phyloP scores from a whole-genome alignment of 2,888 invertebrate genomes.

The Ornithoptera alexandrae region DNA sequence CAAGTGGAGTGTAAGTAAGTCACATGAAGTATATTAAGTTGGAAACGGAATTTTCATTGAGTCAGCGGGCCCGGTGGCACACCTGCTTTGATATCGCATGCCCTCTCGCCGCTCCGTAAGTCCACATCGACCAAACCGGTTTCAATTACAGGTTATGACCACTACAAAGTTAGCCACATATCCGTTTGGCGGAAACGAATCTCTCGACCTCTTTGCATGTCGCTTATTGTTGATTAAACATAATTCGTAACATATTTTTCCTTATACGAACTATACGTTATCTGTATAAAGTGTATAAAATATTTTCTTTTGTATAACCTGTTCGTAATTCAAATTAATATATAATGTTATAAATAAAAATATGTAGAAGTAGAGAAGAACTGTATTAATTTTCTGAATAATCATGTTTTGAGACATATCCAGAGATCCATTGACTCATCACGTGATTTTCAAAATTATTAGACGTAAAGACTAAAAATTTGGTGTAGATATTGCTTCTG shows the following conservation, averaged over 20 bases:
- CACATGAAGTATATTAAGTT: conserved; percentile 63
- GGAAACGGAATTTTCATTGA: conserved; percentile 74
- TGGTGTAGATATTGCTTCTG: no score
- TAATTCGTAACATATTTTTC: conserved; percentile 23
- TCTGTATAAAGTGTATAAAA: neutral
- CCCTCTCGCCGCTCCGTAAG: conserved; percentile 71
- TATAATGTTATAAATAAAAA: neutral
- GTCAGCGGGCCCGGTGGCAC: conserved; percentile 70
- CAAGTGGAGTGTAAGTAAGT: conserved; percentile 48
- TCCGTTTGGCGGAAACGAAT: conserved; percentile 77
- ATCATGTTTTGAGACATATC: no score
- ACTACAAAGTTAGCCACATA: conserved; percentile 57
- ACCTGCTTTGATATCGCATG: conserved; percentile 78
- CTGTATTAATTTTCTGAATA: no score
- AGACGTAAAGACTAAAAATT: no score
- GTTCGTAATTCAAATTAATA: conserved; percentile 10
- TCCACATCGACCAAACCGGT: conserved; percentile 77
- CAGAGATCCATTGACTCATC: no score
- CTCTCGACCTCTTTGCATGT: conserved; percentile 36
- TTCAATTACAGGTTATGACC: conserved; percentile 77
- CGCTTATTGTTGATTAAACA: conserved; percentile 26
- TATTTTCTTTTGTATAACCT: conserved; percentile 1
- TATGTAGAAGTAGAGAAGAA: no score
- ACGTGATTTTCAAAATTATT: no score
- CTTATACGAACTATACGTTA: conserved; percentile 1